Evolutionary conservation across 2,888 invertebrate species (phyloP).

Genomic region (Cinara cedri): DNA sequence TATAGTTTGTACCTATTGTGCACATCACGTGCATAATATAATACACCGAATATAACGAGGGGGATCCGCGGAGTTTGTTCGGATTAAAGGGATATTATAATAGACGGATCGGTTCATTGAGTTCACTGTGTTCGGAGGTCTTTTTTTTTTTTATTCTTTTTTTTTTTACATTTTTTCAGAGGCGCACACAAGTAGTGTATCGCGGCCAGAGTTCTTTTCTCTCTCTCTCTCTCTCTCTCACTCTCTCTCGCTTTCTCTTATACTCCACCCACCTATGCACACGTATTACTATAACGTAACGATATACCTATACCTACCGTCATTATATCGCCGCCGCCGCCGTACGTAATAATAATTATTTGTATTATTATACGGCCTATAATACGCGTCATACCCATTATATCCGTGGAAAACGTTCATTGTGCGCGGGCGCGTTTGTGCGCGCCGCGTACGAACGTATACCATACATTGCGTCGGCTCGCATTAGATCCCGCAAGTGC

Average conservation of each 20-base stretch:
- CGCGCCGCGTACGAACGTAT: too few species aligned
- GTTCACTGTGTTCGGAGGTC: slow-evolving; percentile 39
- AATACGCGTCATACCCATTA: too few species aligned
- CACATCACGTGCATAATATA: not conserved
- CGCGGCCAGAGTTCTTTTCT: slow-evolving; percentile 13
- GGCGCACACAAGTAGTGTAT: slow-evolving; percentile 53
- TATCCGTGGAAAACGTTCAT: slow-evolving; percentile 37
- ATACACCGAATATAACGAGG: slow-evolving; percentile 47
- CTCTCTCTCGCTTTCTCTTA: too few species aligned
- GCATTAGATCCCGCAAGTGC: slow-evolving; percentile 56
- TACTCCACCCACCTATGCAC: too few species aligned
- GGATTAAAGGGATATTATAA: slow-evolving; percentile 55
- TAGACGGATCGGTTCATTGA: slow-evolving; percentile 55
- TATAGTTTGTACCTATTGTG: slow-evolving; percentile 39
- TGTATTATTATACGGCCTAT: slow-evolving; percentile 28
- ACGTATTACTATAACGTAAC: too few species aligned
- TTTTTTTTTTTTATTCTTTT: too few species aligned
- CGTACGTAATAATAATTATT: slow-evolving; percentile 28
- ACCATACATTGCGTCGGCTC: slow-evolving; percentile 40
- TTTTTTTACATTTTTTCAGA: slow-evolving; percentile 29
- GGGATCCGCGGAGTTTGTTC: slow-evolving; percentile 50
- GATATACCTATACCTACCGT: not conserved
- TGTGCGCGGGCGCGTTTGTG: slow-evolving; percentile 36
- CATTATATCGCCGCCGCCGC: slow-evolving; percentile 27
- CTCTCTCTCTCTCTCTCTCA: not conserved